A percentile compares a stretch with the other conserved stretches of the same genome.
Evolutionary conservation across 2,888 invertebrate species (phyloP).

Genomic region (Portevinia maculata): DNA sequence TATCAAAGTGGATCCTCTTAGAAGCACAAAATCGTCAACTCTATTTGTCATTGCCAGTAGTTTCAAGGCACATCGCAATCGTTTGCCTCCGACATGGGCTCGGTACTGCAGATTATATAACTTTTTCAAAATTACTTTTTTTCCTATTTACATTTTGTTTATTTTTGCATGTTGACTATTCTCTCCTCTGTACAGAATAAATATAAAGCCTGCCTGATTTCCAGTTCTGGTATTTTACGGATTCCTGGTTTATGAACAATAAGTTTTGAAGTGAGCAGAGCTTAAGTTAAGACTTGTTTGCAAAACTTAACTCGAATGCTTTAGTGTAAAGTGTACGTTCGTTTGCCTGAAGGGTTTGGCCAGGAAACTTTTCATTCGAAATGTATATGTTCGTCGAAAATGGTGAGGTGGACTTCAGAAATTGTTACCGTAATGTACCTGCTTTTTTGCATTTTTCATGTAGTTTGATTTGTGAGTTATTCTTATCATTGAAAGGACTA

Average conservation of each 20-base stretch:
- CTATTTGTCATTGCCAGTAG: neutral
- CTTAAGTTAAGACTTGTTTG: constrained; percentile 12
- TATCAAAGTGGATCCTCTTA: constrained; percentile 12
- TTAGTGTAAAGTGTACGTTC: constrained; percentile 23
- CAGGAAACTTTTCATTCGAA: constrained; percentile 9
- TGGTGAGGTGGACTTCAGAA: too few species aligned
- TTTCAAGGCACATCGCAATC: constrained; percentile 8
- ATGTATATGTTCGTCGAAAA: constrained; percentile 14
- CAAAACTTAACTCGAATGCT: constrained; percentile 9
- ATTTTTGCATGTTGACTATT: neutral
- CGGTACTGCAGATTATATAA: constrained; percentile 10
- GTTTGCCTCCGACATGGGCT: constrained; percentile 5
- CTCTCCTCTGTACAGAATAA: neutral
- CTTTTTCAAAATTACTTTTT: constrained; percentile 43
- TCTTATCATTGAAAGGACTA: too few species aligned
- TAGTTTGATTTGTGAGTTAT: neutral
- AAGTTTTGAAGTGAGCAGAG: constrained; percentile 7
- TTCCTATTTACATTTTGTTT: constrained; percentile 35
- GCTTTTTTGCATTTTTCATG: constrained; percentile 22
- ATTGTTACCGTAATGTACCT: too few species aligned
- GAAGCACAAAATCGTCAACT: constrained; percentile 2
- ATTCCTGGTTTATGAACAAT: neutral
- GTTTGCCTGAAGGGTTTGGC: neutral
- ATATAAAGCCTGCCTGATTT: too few species aligned
- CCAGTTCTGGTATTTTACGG: constrained; percentile 3